Evolutionary conservation across 2,888 invertebrate genomes (phyloP), one percentile per base, ranked within the genome.

Genomic region (Cataglyphis cursor): DNA sequence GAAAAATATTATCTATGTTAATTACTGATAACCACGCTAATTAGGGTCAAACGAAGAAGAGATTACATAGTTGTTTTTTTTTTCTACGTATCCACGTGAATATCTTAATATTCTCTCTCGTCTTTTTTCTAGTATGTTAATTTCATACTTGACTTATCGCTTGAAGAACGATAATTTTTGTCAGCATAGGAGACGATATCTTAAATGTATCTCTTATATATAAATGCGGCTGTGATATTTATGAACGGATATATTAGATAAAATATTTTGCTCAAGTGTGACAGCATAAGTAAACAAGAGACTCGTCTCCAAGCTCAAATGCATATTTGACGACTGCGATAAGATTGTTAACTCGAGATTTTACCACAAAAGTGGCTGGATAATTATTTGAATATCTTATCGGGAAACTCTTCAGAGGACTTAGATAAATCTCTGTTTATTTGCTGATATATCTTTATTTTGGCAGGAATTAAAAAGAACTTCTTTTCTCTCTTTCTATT

Each of bases 321-420:
- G 35, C 24, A 57, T 70, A 59, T 78, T 57, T 78, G 31, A 54
- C 41, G 44, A 28, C 28, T 28, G 9, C 76, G 91, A 92, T 91
- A 92, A 89, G 65, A 88, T 28, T 87, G 76, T 89, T 80, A 78
- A 78, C 85, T 83, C 57, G 84, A 66, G 18, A 62, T n/a, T 66
- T 66, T 38, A 57, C 59, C 28, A 35, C 51, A 68, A 51, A 51
- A 76, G 82, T 87, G 85, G 41, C 84, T 54, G 87, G 82, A 82
- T 73, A 87, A 92, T 90, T 89, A 90, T 92, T 90, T 88, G 81
- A 51, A 54, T 62, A 73, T 72, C 74, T 68, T 86, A 87, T 64
- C 66, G 54, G 12, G 28, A 44, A 70, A 48, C 44, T 82, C 65
- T 81, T 44, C 8, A 74, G 68, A 72, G 81, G 18, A 51, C n/a